Evolutionary conservation across 2,113 vertebrate species (phyloP), one percentile per base, ranked within the genome.

Genomic region (Prinia subflava): DNA sequence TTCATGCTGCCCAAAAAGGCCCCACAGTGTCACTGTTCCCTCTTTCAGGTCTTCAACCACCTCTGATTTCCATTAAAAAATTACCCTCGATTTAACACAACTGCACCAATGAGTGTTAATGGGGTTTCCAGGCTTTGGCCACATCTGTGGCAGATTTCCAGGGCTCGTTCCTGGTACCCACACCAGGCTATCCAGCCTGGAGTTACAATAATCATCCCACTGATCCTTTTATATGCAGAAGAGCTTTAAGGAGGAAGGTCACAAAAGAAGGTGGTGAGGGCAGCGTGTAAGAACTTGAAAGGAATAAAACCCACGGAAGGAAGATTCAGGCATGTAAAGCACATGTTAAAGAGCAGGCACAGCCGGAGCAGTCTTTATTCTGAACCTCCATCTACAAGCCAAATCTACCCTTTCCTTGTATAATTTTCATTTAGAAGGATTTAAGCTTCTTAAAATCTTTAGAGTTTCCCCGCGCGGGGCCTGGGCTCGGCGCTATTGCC

Each of bases 391-490:
- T 96, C 96, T 95, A 97, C 96, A 96, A 96, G 96, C 63, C 96
- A 96, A 96, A 96, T 95, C 96, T 96, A 96, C 91, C 96, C 94
- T 94, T 81, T 86, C 92, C 92, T 96, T 92, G 93, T 89, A 44
- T 95, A 96, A 97, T 96, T 96, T 97, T 97, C 94, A 96, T 95
- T 96, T 94, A 97, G 95, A 94, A 96, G 93, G 93, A 97, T 88
- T 97, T 97, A 97, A 97, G 95, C 96, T 85, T 79, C 97, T 97
- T 97, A 97, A 97, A 94, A 89, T 89, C 95, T 95, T 95, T 69
- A 63, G 65, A 49, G 89, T 89, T 87, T 65, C 74, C 4, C 9
- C 39, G 52, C 1, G 16, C 73, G 63, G 92, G 84, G 95, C 63
- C 93, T 3, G 83, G 88, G 91, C 91, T 85, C 33, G 68, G 89